Conservation (phyloP, 2,113 vertebrate genomes). For the Procapra przewalskii region DNA sequence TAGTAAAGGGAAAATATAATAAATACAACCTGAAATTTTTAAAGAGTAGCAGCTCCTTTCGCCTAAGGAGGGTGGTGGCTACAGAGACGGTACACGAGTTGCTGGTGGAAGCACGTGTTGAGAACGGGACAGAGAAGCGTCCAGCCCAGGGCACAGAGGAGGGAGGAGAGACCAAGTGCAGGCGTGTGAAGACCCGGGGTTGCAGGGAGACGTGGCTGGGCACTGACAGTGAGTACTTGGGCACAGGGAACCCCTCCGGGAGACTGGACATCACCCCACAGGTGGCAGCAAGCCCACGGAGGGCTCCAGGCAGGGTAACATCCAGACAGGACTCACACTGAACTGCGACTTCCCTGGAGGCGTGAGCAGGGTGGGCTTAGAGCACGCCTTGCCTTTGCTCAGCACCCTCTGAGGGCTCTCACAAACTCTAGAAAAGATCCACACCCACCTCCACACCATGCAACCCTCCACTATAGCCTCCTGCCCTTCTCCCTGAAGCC, state of each 20-base stretch:
- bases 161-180: fast-evolving
- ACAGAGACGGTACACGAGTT: fast-evolving
- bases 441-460: not conserved
- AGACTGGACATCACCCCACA: not conserved
- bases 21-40: not conserved
- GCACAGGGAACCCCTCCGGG: too few relatives aligned
- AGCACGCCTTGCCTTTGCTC: not conserved
- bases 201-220: too few relatives aligned
- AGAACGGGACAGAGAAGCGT: fast-evolving
- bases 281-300: not conserved
- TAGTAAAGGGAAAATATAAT: not conserved
- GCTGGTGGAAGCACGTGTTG: not conserved
- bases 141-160: not conserved
- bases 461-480: not conserved
- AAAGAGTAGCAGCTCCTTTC: not conserved
- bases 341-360: not conserved
- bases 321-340: too few relatives aligned
- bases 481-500: not conserved
- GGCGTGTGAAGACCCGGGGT: fast-evolving
- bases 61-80: not conserved
- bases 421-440: not conserved
- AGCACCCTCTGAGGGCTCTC: not conserved
- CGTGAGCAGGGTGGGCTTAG: not conserved
- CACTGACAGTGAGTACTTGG: not conserved
- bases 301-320: not conserved